These are phyloP conservation scores for Pocillopora grandis DNA, from an alignment of 92 coral and sea anemone genomes.

Conservation along the genomic window DNA sequence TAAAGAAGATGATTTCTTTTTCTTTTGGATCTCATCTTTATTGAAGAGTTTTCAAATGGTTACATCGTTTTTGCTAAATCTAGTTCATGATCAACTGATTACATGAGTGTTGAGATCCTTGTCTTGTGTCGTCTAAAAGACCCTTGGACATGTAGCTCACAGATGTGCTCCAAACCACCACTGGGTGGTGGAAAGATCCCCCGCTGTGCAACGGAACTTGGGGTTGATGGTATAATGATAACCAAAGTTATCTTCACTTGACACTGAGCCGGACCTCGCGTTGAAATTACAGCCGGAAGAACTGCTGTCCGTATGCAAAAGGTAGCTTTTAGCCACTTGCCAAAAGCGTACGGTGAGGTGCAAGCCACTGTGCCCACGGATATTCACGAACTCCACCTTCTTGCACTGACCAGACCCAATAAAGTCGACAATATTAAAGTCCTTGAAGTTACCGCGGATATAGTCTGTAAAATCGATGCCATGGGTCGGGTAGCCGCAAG, in stretches of 20 bases:
- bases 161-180: conserved; percentile 81
- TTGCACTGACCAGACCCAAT: background rate
- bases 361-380: conserved; percentile 41
- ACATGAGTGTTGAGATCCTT: no score
- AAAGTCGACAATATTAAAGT: conserved; percentile 54
- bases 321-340: conserved; percentile 27
- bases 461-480: conserved; percentile 74
- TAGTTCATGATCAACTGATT: no score
- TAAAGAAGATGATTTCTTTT: no score
- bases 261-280: conserved; percentile 46
- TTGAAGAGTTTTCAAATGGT: no score
- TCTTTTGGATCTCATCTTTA: no score
- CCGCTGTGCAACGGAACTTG: conserved; percentile 72
- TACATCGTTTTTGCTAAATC: no score
- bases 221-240: conserved; percentile 20
- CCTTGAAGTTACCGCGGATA: conserved; percentile 68
- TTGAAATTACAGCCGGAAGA: conserved; percentile 56
- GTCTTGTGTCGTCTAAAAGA: no score
- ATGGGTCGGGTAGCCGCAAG: conserved; percentile 70
- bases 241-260: conserved; percentile 71
- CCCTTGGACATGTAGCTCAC: background rate
- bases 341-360: conserved; percentile 51
- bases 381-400: conserved; percentile 26
- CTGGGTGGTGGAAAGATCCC: conserved; percentile 57
- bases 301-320: conserved; percentile 57